Percentiles rank a stretch among this genome's conserved stretches.
These are phyloP conservation scores for Trichoplusia ni DNA, from an alignment of 1,140 invertebrate genomes.

Conservation along the genomic window DNA sequence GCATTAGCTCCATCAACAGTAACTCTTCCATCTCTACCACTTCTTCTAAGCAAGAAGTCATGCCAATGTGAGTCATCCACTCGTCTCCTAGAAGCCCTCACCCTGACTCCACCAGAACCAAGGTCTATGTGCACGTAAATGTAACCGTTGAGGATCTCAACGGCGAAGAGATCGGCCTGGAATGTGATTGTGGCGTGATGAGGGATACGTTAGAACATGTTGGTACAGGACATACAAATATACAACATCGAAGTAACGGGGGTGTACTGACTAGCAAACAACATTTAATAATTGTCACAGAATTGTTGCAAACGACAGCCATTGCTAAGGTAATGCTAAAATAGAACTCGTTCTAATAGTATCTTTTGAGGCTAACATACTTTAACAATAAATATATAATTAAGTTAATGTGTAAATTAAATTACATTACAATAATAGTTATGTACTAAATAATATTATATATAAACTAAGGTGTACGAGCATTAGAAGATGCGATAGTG, in stretches of 20 bases:
- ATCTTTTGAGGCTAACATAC: too few species aligned
- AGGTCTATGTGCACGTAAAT: conserved; percentile 95
- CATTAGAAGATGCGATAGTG: too few species aligned
- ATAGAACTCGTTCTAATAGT: too few species aligned
- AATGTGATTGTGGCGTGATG: conserved; percentile 31
- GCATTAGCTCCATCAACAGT: conserved; percentile 93
- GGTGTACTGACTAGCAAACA: too few species aligned
- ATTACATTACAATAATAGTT: too few species aligned
- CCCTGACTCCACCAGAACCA: conserved; percentile 93
- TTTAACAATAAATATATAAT: too few species aligned
- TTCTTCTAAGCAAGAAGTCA: conserved; percentile 90
- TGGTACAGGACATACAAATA: neutral
- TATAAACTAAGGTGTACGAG: too few species aligned
- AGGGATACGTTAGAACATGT: neutral
- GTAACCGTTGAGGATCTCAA: conserved; percentile 96
- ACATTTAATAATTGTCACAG: too few species aligned
- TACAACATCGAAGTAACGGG: neutral
- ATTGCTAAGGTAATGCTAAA: too few species aligned
- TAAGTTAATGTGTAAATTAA: too few species aligned
- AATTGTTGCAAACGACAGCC: too few species aligned
- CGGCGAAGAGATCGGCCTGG: conserved; percentile 94
- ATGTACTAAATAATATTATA: too few species aligned
- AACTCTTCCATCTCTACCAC: conserved; percentile 91
- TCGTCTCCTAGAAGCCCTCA: conserved; percentile 89
- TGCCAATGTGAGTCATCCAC: conserved; percentile 97